A percentile compares a stretch with the other conserved stretches of the same genome.
phyloP scores from a whole-genome alignment of 1,140 invertebrate genomes.

The Telenomus remus region DNA sequence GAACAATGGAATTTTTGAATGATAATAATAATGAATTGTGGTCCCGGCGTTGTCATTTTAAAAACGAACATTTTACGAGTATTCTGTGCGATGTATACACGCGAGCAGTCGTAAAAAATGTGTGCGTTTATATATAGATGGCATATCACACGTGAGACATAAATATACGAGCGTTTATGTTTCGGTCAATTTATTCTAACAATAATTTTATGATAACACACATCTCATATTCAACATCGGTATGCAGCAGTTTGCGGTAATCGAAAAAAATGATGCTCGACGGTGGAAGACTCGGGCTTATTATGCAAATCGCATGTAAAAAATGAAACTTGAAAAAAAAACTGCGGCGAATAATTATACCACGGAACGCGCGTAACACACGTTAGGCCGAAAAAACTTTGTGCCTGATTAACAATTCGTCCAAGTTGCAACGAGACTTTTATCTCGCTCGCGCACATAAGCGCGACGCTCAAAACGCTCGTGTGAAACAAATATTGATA shows the following conservation, averaged over 20 bases:
- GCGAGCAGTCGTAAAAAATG: no score
- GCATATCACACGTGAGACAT: not conserved
- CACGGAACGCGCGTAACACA: constrained; percentile 1
- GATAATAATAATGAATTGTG: no score
- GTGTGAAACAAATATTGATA: constrained; percentile 54
- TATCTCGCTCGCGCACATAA: no score
- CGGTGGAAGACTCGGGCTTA: constrained; percentile 17
- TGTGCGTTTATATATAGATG: no score
- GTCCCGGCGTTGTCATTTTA: no score
- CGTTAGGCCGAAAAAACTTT: constrained; percentile 14
- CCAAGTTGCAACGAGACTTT: no score
- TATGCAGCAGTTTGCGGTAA: constrained; percentile 15
- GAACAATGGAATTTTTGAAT: no score
- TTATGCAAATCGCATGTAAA: constrained; percentile 30
- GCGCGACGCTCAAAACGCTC: not conserved
- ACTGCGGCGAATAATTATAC: constrained; percentile 29
- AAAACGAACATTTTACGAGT: no score
- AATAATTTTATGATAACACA: constrained; percentile 40
- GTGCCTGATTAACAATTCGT: no score
- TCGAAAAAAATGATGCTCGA: constrained; percentile 19
- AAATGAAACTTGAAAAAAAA: constrained; percentile 14
- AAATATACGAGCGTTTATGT: constrained; percentile 7
- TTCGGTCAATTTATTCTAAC: constrained; percentile 45
- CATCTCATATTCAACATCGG: constrained; percentile 17
- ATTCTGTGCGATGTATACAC: no score